phyloP scores from a whole-genome alignment of 2,797 vertebrate species.

The Sebastes steindachneri region DNA sequence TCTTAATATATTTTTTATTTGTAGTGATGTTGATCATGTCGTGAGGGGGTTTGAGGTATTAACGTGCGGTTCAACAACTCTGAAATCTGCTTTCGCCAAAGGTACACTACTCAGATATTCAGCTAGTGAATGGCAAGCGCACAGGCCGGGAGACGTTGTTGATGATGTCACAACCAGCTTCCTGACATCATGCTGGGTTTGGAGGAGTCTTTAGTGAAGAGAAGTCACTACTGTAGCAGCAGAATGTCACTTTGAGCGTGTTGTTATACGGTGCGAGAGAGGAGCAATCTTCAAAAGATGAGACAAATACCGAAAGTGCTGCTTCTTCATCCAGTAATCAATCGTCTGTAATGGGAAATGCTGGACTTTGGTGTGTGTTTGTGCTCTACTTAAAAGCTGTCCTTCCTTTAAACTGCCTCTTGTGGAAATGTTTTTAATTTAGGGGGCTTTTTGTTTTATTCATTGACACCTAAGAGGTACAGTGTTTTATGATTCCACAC shows the following conservation, averaged over 20 bases:
- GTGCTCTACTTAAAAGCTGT: slow-evolving; percentile 56
- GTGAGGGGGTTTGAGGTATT: slow-evolving; percentile 29
- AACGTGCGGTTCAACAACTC: slow-evolving; percentile 51
- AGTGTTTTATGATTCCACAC: slow-evolving; percentile 30
- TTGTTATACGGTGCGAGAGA: slow-evolving; percentile 24
- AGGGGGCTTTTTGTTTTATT: slow-evolving; percentile 12
- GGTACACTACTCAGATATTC: slow-evolving; percentile 76
- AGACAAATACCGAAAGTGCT: slow-evolving; percentile 79
- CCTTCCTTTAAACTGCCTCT: slow-evolving; percentile 51
- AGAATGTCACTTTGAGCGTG: slow-evolving; percentile 61
- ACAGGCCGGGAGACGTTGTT: slow-evolving; percentile 1
- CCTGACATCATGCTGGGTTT: slow-evolving; percentile 22
- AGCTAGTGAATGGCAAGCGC: slow-evolving; percentile 52
- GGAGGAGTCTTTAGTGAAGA: slow-evolving; percentile 17
- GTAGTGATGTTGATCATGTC: slow-evolving; percentile 42
- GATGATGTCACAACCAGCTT: slow-evolving; percentile 48
- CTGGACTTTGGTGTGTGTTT: slow-evolving; percentile 75
- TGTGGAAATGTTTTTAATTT: slow-evolving; percentile 48
- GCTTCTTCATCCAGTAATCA: slow-evolving; percentile 74
- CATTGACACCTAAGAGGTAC: slow-evolving; percentile 37
- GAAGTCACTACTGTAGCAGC: slow-evolving; percentile 70
- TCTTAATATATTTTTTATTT: slow-evolving; percentile 64
- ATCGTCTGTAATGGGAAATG: slow-evolving; percentile 72
- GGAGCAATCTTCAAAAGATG: slow-evolving; percentile 32
- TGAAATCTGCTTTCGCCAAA: slow-evolving; percentile 74